Percentiles rank a stretch among this genome's conserved stretches.
phyloP scores from a whole-genome alignment of 2,113 vertebrate species.

The Rhadina sibilatrix region DNA sequence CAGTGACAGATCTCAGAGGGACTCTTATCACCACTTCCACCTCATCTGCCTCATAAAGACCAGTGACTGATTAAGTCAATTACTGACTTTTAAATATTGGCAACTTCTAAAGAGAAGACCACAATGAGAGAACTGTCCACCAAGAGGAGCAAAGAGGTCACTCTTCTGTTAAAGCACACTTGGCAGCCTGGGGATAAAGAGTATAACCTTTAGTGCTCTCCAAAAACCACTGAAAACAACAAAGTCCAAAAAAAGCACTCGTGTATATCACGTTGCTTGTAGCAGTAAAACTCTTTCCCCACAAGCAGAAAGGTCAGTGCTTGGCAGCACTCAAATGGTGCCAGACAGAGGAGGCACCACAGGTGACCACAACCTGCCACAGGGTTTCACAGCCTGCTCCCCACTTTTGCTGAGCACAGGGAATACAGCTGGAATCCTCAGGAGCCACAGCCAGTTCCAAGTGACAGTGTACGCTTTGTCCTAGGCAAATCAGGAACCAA shows the following conservation, averaged over 20 bases:
- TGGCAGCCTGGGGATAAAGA: neutral
- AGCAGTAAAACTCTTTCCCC: neutral
- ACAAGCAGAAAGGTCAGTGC: neutral
- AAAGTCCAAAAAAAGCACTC: neutral
- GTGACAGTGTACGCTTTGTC: rapidly evolving
- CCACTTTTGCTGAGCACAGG: neutral
- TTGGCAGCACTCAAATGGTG: neutral
- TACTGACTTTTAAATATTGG: neutral
- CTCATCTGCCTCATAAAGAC: neutral
- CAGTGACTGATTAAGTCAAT: neutral
- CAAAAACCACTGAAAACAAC: neutral
- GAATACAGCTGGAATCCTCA: neutral
- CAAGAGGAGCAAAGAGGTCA: neutral
- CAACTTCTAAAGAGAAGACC: neutral
- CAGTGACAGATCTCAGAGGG: neutral
- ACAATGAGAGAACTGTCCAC: neutral
- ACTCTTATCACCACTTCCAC: neutral
- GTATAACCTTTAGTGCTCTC: neutral
- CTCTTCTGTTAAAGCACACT: neutral
- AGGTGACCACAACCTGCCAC: neutral
- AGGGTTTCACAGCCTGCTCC: neutral
- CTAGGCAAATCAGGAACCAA: neutral
- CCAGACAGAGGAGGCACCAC: neutral
- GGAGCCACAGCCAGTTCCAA: neutral
- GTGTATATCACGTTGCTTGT: rapidly evolving